Evolutionary conservation across 2,888 invertebrate genomes (phyloP).

Genomic region (Isotomurus palustris): DNA sequence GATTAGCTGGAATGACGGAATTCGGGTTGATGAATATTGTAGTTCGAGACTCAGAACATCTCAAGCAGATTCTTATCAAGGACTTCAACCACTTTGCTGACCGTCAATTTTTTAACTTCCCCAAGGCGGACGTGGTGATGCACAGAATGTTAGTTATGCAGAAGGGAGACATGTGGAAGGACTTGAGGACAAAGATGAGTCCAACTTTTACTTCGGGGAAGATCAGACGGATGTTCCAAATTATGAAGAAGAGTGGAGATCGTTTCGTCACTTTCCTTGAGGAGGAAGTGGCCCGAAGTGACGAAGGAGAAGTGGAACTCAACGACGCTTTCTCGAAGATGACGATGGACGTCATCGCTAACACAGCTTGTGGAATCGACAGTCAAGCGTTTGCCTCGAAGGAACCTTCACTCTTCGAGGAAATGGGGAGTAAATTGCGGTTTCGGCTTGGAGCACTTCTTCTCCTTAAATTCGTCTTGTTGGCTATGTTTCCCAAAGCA

Average conservation of each 20-base stretch:
- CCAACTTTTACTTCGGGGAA: slow-evolving; percentile 25
- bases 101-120: not conserved
- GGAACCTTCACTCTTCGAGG: slow-evolving; percentile 3
- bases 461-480: slow-evolving; percentile 48
- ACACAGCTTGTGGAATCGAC: slow-evolving; percentile 48
- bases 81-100: slow-evolving; percentile 33
- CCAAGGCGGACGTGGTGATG: not conserved
- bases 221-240: slow-evolving; percentile 19
- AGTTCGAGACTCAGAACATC: too few relatives aligned
- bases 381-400: slow-evolving; percentile 46
- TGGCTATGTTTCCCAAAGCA: slow-evolving; percentile 49
- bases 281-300: not conserved
- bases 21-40: too few relatives aligned
- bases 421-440: slow-evolving; percentile 21
- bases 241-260: slow-evolving; percentile 14
- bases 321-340: not conserved
- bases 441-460: slow-evolving; percentile 46
- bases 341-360: slow-evolving; percentile 21
- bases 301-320: slow-evolving; percentile 6
- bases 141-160: slow-evolving; percentile 4
- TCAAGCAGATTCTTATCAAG: slow-evolving; percentile 22
- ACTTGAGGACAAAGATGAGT: slow-evolving; percentile 12
- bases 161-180: slow-evolving; percentile 22
- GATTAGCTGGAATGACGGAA: too few relatives aligned
- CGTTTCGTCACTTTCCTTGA: slow-evolving; percentile 10